Evolutionary conservation across 2,888 invertebrate genomes (phyloP).

Genomic region (Corythucha ciliata): DNA sequence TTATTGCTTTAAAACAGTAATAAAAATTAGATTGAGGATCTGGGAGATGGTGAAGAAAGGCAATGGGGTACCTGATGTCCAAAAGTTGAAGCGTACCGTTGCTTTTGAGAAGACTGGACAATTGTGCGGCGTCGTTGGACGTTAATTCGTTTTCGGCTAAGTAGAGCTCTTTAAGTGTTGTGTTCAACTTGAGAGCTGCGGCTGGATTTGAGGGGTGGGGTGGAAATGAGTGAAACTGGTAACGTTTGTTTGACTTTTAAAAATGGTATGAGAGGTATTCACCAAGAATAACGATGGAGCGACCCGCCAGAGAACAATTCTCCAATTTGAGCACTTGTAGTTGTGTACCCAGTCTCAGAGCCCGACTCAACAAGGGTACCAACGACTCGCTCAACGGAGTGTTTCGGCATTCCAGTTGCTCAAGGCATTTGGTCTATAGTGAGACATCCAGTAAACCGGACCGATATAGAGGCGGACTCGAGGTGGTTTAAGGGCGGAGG

Average conservation of each 20-base stretch:
- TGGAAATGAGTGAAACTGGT: too few species aligned
- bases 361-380: slow-evolving; percentile 61
- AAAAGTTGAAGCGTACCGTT: slow-evolving; percentile 68
- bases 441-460: slow-evolving; percentile 29
- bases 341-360: slow-evolving; percentile 59
- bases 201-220: too few species aligned
- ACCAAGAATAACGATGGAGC: slow-evolving; percentile 67
- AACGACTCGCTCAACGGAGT: slow-evolving; percentile 56
- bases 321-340: slow-evolving; percentile 69
- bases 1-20: slow-evolving; percentile 43
- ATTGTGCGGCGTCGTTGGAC: slow-evolving; percentile 63
- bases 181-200: slow-evolving; percentile 68
- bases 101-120: slow-evolving; percentile 61
- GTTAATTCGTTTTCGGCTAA: slow-evolving; percentile 72
- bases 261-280: slow-evolving; percentile 30
- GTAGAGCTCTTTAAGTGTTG: slow-evolving; percentile 65
- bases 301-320: slow-evolving; percentile 62
- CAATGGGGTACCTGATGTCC: slow-evolving; percentile 59
- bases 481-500: too few species aligned
- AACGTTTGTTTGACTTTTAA: too few species aligned
- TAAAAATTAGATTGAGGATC: neutral
- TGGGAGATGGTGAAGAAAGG: too few species aligned
- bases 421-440: slow-evolving; percentile 59
- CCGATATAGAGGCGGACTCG: too few species aligned
- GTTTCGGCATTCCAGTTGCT: slow-evolving; percentile 56